A percentile compares a stretch with the other conserved stretches of the same genome.
Evolutionary conservation across 2,888 invertebrate genomes (phyloP).

Genomic region (Thecophora atra): DNA sequence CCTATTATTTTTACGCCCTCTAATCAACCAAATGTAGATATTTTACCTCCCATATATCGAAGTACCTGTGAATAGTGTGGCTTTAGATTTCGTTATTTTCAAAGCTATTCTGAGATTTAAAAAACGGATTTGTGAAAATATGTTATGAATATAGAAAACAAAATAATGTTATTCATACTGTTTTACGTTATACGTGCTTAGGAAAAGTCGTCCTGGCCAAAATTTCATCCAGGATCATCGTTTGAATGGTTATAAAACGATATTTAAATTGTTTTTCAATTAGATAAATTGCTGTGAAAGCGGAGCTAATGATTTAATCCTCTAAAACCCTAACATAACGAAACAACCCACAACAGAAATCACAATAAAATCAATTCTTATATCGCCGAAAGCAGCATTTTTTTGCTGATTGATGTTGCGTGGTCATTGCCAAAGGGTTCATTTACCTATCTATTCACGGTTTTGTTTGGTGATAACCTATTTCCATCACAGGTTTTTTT

Average conservation of each 20-base stretch:
- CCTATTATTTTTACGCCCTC: too few species aligned
- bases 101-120: too few species aligned
- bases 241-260: not conserved
- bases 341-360: not conserved
- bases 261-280: constrained; percentile 5
- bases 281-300: constrained; percentile 5
- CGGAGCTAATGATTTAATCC: not conserved
- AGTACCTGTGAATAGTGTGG: too few species aligned
- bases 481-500: not conserved
- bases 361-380: not conserved
- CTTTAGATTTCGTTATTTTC: too few species aligned
- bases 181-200: too few species aligned
- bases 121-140: too few species aligned
- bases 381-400: not conserved
- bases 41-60: too few species aligned
- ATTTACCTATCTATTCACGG: too few species aligned
- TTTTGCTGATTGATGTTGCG: not conserved
- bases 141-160: too few species aligned
- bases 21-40: too few species aligned
- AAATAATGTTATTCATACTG: too few species aligned
- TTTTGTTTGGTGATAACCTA: not conserved
- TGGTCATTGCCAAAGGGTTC: not conserved
- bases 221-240: not conserved
- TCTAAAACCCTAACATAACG: not conserved
- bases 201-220: too few species aligned